Conservation (phyloP, 2,113 vertebrate species). For the Nesogale talazaci region DNA sequence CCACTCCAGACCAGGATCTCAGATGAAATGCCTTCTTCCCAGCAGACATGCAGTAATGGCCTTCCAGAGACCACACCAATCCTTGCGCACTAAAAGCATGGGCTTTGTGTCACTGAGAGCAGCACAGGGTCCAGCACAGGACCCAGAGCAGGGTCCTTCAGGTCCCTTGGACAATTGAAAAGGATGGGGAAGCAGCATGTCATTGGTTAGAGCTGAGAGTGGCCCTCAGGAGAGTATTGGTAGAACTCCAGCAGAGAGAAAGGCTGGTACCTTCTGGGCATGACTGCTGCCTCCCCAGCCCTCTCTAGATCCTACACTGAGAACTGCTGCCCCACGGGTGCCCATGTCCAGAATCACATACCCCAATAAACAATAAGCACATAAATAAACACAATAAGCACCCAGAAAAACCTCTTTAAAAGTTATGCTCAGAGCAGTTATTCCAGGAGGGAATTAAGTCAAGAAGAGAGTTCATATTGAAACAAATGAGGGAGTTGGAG, state of each 20-base stretch:
- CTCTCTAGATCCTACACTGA: no score
- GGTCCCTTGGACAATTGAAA: no score
- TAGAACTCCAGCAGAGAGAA: no score
- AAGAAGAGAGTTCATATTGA: neutral
- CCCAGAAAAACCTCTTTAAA: neutral
- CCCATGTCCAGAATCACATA: neutral
- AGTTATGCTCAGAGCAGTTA: neutral
- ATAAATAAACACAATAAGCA: neutral
- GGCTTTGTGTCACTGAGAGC: no score
- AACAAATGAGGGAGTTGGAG: no score
- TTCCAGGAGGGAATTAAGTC: neutral
- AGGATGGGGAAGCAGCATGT: fast-evolving
- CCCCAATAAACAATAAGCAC: no score
- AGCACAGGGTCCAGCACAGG: no score
- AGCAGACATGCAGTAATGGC: neutral
- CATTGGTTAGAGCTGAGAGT: neutral
- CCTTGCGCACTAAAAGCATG: neutral
- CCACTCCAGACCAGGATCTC: neutral
- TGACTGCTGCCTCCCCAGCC: no score
- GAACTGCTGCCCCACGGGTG: no score
- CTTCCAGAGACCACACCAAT: neutral
- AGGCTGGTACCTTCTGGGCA: no score
- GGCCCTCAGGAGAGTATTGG: no score
- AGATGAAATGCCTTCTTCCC: neutral
- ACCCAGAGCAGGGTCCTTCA: no score